Percentiles rank a stretch among this genome's conserved stretches.
phyloP scores from a whole-genome alignment of 1,140 invertebrate species.

The Panagrolaimus sp. region DNA sequence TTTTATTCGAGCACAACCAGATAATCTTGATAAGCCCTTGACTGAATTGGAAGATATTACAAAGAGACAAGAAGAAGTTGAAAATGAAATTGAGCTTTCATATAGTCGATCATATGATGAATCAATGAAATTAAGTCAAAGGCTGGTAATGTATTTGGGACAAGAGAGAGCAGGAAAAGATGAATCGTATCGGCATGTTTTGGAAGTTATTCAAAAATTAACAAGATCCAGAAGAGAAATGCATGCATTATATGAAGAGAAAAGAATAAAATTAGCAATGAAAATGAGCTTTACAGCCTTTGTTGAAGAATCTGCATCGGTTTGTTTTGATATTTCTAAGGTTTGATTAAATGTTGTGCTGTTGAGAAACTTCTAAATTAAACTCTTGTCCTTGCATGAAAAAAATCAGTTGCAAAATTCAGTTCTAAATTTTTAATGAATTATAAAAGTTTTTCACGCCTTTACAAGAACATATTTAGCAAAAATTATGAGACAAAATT shows the following conservation, averaged over 20 bases:
- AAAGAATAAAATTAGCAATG: not conserved
- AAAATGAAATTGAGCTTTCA: not conserved
- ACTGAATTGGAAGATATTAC: not conserved
- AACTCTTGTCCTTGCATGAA: conserved; percentile 1
- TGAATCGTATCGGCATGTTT: conserved; percentile 8
- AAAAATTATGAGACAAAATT: too few species aligned
- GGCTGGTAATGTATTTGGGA: not conserved
- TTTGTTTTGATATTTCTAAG: not conserved
- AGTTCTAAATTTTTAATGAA: too few species aligned
- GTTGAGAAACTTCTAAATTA: too few species aligned
- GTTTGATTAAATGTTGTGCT: not conserved
- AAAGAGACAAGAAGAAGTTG: conserved; percentile 2
- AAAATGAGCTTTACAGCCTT: conserved; percentile 2
- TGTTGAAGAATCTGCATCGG: not conserved
- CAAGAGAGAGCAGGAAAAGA: not conserved
- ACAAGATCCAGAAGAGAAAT: not conserved
- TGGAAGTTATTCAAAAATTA: conserved; percentile 6
- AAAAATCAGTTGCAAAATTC: too few species aligned
- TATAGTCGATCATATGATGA: not conserved
- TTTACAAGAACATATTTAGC: too few species aligned
- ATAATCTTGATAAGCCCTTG: not conserved
- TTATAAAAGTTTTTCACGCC: too few species aligned
- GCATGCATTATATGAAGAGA: not conserved
- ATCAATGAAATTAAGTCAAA: not conserved
- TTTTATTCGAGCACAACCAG: not conserved